phyloP scores from a whole-genome alignment of 2,888 invertebrate species.

The Clostera curtula region DNA sequence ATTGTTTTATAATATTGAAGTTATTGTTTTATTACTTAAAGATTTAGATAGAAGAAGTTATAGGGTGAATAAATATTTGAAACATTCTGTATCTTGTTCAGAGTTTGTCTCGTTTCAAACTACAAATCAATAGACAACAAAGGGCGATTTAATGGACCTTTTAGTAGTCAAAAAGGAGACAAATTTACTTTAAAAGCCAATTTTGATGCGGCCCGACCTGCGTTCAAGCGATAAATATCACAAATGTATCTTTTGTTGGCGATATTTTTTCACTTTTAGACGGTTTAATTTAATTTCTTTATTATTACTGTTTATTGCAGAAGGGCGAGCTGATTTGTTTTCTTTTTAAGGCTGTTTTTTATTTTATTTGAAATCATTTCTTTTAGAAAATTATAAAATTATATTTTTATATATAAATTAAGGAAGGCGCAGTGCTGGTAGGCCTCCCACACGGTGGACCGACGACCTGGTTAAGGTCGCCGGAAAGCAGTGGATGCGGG shows the following conservation, averaged over 20 bases:
- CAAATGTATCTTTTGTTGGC: conserved; percentile 16
- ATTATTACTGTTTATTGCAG: too few relatives aligned
- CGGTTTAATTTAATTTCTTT: too few relatives aligned
- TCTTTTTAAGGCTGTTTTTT: too few relatives aligned
- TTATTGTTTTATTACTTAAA: conserved; percentile 1
- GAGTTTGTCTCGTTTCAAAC: conserved; percentile 35
- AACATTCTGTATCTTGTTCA: conserved; percentile 35
- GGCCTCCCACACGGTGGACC: too few relatives aligned
- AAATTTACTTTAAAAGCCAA: conserved; percentile 62
- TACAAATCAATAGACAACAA: conserved; percentile 62
- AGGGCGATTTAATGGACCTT: conserved; percentile 54
- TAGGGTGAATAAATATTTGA: neutral
- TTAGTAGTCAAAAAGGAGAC: conserved; percentile 62
- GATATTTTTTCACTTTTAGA: neutral
- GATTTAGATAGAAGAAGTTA: too few relatives aligned
- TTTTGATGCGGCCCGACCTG: conserved; percentile 32
- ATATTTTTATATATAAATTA: too few relatives aligned
- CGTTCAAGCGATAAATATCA: conserved; percentile 31
- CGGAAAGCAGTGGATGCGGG: too few relatives aligned
- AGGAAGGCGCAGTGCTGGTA: too few relatives aligned
- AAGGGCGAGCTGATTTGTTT: too few relatives aligned
- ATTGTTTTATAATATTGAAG: neutral
- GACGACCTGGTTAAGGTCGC: too few relatives aligned
- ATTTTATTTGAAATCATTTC: too few relatives aligned
- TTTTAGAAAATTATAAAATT: too few relatives aligned